Evolutionary conservation across 2,113 vertebrate genomes (phyloP).

Genomic region (Capreolus pygargus): DNA sequence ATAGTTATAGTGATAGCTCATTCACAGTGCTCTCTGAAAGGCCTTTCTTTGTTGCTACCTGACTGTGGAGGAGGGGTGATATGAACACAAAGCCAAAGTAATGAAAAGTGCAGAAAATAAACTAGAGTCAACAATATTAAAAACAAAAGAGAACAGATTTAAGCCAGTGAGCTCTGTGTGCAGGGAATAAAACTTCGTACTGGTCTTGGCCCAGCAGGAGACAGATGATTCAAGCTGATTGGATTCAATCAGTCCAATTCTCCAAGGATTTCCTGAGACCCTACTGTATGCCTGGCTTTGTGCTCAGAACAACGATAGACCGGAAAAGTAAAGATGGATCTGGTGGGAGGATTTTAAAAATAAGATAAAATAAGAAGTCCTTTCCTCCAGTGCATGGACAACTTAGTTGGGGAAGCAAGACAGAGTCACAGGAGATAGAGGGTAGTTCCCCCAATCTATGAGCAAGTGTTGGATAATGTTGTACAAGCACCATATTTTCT

Average conservation of each 20-base stretch:
- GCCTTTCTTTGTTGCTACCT: background rate
- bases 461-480: background rate
- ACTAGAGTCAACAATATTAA: background rate
- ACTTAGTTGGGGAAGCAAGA: background rate
- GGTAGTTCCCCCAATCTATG: background rate
- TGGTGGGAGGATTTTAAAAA: background rate
- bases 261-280: background rate
- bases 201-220: background rate
- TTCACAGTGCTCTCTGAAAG: background rate
- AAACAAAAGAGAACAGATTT: background rate
- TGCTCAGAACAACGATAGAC: background rate
- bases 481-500: background rate
- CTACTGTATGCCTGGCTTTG: background rate
- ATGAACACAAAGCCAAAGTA: slow-evolving; percentile 27
- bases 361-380: background rate
- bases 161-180: background rate
- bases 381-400: background rate
- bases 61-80: background rate
- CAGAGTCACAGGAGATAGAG: background rate
- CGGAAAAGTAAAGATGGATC: background rate
- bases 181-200: background rate
- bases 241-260: background rate
- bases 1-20: background rate
- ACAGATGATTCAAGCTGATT: background rate
- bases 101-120: background rate